Evolutionary conservation across 2,888 invertebrate genomes (phyloP), one percentile per base, ranked within the genome.

Genomic region (Boloria selene): DNA sequence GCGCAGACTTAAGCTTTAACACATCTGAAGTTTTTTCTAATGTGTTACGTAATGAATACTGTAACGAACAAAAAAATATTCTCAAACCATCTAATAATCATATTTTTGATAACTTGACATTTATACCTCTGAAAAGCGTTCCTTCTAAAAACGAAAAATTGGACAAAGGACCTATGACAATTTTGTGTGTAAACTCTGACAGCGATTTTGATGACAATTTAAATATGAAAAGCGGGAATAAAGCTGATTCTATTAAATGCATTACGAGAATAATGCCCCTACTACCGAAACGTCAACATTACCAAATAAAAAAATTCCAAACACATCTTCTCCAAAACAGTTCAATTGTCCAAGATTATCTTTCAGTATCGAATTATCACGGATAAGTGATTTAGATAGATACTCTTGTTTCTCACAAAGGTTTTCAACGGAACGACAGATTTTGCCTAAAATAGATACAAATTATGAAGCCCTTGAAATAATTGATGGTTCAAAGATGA

Each of bases 241-340:
- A 88, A 75, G 88, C 81, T 5, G 86, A 86, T 77, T 88, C 91
- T 4, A 84, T 87, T 26, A 78, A 89, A 50, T 84, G 80, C 66
- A 78, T 88, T 26, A 82, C 84, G 79, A 81, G 3, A 77, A 68
- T 56, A 65, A 73, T 49, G 31, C 13, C 26, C 77, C 79, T 42
- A 72, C 62, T 13, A 65, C 71, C 3, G 87, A 86, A 69, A 84
- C 85, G 6, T 83, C 87, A 4, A 73, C 70, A 22, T 42, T 82
- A 49, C 76, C 70, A 52, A 83, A 71, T 64, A 90, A 90, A 68
- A 91, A 90, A 72, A 87, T 90, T 58, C 92, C 91, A 6, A 88
- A 89, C 64, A 92, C 92, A 47, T 92, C 92, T 7, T 92, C 92
- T 0, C 92, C 92, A 6, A 91, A 87, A 73, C 91, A 92, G 75